phyloP scores from a whole-genome alignment of 2,797 vertebrate species.

The Choloepus didactylus region DNA sequence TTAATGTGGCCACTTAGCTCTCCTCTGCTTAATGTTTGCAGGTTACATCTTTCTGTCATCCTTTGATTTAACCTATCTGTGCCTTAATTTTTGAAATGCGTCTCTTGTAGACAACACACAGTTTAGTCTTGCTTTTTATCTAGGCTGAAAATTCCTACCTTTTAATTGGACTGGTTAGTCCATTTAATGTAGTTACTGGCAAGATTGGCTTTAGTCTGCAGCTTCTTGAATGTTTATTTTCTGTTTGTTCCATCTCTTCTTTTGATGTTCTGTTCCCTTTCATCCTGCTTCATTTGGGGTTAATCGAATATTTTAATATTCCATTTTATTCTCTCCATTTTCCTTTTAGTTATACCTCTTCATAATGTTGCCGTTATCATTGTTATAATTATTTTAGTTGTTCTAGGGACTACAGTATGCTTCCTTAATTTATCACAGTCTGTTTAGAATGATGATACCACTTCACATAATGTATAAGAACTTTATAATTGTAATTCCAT shows the following conservation, averaged over 20 bases:
- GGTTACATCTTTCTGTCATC: not conserved
- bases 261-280: not conserved
- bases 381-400: not conserved
- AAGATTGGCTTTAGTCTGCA: not conserved
- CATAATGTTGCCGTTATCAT: not conserved
- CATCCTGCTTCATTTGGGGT: not conserved
- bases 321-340: not conserved
- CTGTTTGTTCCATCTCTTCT: not conserved
- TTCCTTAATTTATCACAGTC: not conserved
- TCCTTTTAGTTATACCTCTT: not conserved
- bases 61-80: slow-evolving; percentile 12
- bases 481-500: not conserved
- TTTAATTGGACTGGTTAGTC: not conserved
- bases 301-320: not conserved
- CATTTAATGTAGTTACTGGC: not conserved
- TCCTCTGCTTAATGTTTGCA: not conserved
- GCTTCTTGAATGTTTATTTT: not conserved
- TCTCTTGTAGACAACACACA: not conserved
- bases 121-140: not conserved
- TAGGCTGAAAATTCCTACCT: not conserved
- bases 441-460: slow-evolving; percentile 25
- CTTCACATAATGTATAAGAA: not conserved
- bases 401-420: not conserved
- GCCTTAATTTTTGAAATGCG: not conserved
- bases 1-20: not conserved